phyloP scores from a whole-genome alignment of 2,888 invertebrate species.

The Lacanobia oleracea region DNA sequence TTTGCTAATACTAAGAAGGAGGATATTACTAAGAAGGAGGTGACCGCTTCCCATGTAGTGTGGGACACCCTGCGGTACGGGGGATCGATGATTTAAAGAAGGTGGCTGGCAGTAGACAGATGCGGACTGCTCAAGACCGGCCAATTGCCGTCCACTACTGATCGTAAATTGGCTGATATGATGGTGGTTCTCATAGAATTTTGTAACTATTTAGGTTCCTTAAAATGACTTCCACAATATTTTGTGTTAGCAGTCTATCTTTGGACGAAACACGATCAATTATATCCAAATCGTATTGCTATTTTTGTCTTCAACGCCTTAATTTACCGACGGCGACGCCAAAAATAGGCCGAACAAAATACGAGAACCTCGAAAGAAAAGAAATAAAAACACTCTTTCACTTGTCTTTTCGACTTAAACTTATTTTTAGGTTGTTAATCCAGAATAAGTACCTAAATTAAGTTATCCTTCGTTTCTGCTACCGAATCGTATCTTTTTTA shows the following conservation, averaged over 20 bases:
- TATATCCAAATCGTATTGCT: not conserved
- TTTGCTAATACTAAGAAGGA: too few relatives aligned
- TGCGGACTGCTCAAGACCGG: too few relatives aligned
- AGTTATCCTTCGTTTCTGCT: not conserved
- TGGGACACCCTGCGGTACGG: too few relatives aligned
- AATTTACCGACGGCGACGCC: not conserved
- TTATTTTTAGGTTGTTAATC: slow-evolving; percentile 7
- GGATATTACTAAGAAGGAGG: too few relatives aligned
- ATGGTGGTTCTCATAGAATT: too few relatives aligned
- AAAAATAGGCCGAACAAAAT: slow-evolving; percentile 26
- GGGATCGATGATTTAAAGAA: too few relatives aligned
- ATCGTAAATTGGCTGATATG: too few relatives aligned
- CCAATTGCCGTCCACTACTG: too few relatives aligned
- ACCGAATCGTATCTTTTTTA: too few relatives aligned
- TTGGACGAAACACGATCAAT: not conserved
- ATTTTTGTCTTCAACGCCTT: not conserved
- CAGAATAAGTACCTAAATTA: not conserved
- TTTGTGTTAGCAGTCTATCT: not conserved
- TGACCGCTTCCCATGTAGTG: too few relatives aligned
- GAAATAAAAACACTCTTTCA: not conserved
- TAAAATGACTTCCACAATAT: not conserved
- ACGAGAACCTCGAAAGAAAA: not conserved
- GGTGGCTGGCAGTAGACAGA: too few relatives aligned
- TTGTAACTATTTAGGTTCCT: too few relatives aligned
- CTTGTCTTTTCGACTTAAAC: not conserved